These are phyloP conservation scores for Gymnoscopelus microlampas DNA, from an alignment of 2,797 vertebrate species.

Conservation along the genomic window DNA sequence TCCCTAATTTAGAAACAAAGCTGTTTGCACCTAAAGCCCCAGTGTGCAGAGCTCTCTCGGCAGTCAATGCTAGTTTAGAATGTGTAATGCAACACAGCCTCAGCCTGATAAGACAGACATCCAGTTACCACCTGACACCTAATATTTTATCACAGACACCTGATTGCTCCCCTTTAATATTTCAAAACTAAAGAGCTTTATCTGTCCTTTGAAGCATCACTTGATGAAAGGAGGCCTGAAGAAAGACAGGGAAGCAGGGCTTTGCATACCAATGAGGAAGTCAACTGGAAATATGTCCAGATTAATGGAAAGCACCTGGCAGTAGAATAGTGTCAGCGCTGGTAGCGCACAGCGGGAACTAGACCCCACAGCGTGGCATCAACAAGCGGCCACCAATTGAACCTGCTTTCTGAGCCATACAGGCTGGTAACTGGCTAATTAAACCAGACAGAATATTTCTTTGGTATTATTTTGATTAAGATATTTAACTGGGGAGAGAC, in stretches of 20 bases:
- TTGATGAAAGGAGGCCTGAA: slow-evolving; percentile 10
- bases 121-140: slow-evolving; percentile 16
- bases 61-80: background rate
- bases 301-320: slow-evolving; percentile 47
- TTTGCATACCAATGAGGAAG: slow-evolving; percentile 69
- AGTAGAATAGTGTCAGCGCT: background rate
- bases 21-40: background rate
- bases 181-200: slow-evolving; percentile 47
- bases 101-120: slow-evolving; percentile 1
- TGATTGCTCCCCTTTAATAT: slow-evolving; percentile 51
- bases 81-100: slow-evolving; percentile 4
- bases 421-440: background rate
- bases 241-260: slow-evolving; percentile 16
- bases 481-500: too few relatives aligned
- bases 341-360: background rate
- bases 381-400: slow-evolving; percentile 10
- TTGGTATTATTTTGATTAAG: background rate
- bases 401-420: background rate
- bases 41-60: background rate
- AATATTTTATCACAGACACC: slow-evolving; percentile 27
- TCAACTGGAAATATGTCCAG: slow-evolving; percentile 38
- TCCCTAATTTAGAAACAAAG: too few relatives aligned
- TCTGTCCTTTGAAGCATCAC: slow-evolving; percentile 52
- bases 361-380: background rate
- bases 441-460: background rate